phyloP scores from a whole-genome alignment of 2,888 invertebrate species.

The Zhengitettix transpicula region DNA sequence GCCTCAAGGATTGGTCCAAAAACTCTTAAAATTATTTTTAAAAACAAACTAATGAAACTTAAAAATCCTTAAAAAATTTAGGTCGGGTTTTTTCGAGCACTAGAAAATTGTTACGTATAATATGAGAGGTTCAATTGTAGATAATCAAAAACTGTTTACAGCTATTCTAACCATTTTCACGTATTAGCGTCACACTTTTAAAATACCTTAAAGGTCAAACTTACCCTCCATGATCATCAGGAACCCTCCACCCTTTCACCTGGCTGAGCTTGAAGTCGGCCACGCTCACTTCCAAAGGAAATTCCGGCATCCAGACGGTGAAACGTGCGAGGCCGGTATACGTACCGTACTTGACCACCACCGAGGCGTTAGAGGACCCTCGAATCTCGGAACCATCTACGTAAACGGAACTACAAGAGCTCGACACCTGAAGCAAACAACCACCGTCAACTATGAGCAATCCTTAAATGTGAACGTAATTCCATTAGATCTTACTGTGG shows the following conservation, averaged over 20 bases:
- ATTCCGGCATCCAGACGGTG: slow-evolving; percentile 94
- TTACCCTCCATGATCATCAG: slow-evolving; percentile 44
- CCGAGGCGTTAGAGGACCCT: slow-evolving; percentile 86
- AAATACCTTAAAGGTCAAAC: slow-evolving; percentile 1
- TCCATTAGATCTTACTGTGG: too few relatives aligned
- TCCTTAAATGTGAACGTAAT: too few relatives aligned
- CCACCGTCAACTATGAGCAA: background rate
- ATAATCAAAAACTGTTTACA: too few relatives aligned
- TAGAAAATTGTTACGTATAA: too few relatives aligned
- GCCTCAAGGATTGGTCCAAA: too few relatives aligned
- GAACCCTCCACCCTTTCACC: slow-evolving; percentile 87
- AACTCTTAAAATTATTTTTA: too few relatives aligned
- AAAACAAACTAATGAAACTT: too few relatives aligned
- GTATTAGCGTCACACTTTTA: too few relatives aligned
- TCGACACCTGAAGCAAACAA: slow-evolving; percentile 55
- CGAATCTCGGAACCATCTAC: slow-evolving; percentile 90
- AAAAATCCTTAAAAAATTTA: too few relatives aligned
- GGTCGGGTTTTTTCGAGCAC: too few relatives aligned
- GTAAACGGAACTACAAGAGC: slow-evolving; percentile 90
- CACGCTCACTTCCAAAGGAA: slow-evolving; percentile 78
- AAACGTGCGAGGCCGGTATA: slow-evolving; percentile 76
- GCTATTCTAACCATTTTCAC: too few relatives aligned
- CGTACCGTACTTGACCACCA: slow-evolving; percentile 82
- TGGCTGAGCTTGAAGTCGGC: slow-evolving; percentile 80
- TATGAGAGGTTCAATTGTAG: too few relatives aligned